Evolutionary conservation across 2,888 invertebrate species (phyloP), one percentile per base, ranked within the genome.

Genomic region (Byasa hedistus): DNA sequence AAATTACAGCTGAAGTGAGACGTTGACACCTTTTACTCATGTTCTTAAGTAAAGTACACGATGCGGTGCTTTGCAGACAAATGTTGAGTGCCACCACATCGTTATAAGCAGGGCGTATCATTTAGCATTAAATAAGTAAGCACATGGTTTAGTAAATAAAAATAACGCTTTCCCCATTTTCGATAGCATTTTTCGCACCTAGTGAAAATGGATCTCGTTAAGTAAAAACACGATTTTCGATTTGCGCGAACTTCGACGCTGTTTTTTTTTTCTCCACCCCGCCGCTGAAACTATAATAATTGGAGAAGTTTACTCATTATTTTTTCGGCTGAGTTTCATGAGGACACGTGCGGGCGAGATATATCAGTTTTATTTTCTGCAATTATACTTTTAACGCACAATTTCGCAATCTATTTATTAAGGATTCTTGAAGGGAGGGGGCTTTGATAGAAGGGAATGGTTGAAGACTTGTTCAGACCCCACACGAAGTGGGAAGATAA

Each of bases 221-320:
- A 73, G 69, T 72, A 73, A 71, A 71, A 75, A 73, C 69, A 68
- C 65, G 70, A 73, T 72, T 77, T 74, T 65, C 70, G 71, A 71
- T 73, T 72, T 72, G 72, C 61, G 57, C 66, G 80, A 67, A 84
- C 76, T 83, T 82, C 77, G 77, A 70, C 73, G 66, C 70, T 66
- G 75, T 78, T 83, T 84, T 82, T 83, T 80, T 81, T 76, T 44
- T 32, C 10, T 39, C 75, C 75, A 52, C 27, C 24, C 52, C 36
- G 39, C 61, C 63, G 23, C 60, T 60, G 51, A 72, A 87, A 88
- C 87, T 89, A 87, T 83, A 79, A 80, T 90, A 90, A 90, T 90
- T 90, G 90, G 88, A 77, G 85, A 91, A 90, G 73, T 91, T 91
- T 79, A 78, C 86, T 90, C 89, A 90, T 91, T 90, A 91, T 87